Conservation (phyloP, 1,140 invertebrate species). For the Cotesia glomerata region DNA sequence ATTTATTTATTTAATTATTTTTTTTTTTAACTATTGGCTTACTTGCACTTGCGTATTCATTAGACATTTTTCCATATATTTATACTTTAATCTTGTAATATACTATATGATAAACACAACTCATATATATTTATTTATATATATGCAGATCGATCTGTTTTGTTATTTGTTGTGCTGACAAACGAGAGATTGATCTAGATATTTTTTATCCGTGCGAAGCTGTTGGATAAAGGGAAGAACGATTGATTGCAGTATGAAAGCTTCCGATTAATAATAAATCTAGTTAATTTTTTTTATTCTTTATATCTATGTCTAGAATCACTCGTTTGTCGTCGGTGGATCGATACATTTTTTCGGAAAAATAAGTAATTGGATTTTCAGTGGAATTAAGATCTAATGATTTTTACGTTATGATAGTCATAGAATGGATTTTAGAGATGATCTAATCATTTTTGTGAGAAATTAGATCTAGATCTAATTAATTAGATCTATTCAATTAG, state of each 20-base stretch:
- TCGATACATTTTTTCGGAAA: too few species aligned
- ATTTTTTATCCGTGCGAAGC: slow-evolving; percentile 15
- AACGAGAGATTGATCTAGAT: background rate
- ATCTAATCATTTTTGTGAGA: too few species aligned
- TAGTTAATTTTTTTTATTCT: slow-evolving; percentile 18
- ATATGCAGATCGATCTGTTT: slow-evolving; percentile 35
- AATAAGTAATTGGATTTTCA: too few species aligned
- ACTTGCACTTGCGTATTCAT: slow-evolving; percentile 21
- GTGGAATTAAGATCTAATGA: too few species aligned
- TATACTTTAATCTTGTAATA: slow-evolving; percentile 43
- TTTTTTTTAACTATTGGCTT: slow-evolving; percentile 7
- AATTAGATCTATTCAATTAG: too few species aligned
- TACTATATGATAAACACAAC: slow-evolving; percentile 62
- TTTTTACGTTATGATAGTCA: too few species aligned
- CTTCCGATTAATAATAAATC: background rate
- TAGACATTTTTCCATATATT: slow-evolving; percentile 30
- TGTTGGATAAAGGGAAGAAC: slow-evolving; percentile 22
- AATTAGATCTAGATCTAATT: too few species aligned
- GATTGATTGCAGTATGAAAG: slow-evolving; percentile 26
- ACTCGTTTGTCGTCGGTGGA: too few species aligned
- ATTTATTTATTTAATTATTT: slow-evolving; percentile 13
- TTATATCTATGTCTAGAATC: background rate
- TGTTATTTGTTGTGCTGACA: too few species aligned
- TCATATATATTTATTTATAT: slow-evolving; percentile 12
- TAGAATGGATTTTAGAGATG: too few species aligned